Evolutionary conservation across 2,797 vertebrate species (phyloP).

Genomic region (Gadopsis bispinosus): DNA sequence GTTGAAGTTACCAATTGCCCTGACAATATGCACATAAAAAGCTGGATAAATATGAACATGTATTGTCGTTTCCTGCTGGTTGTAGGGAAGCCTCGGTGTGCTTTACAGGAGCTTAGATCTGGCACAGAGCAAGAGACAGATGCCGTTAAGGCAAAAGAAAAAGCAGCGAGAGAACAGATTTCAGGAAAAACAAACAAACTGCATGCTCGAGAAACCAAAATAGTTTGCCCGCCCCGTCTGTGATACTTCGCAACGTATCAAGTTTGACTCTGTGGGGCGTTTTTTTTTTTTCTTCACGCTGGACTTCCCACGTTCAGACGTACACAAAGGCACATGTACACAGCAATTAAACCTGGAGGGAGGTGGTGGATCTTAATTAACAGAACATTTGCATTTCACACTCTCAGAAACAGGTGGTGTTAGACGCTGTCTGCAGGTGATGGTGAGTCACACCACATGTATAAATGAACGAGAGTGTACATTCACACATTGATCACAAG

Average conservation of each 20-base stretch:
- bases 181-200: not conserved
- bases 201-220: not conserved
- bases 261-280: not conserved
- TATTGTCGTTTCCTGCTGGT: not conserved
- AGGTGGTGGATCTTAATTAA: slow-evolving; percentile 41
- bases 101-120: slow-evolving; percentile 15
- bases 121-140: slow-evolving; percentile 36
- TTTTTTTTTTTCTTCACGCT: not conserved
- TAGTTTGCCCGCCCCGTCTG: not conserved
- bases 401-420: slow-evolving; percentile 25
- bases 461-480: not conserved
- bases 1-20: not conserved
- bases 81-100: not conserved
- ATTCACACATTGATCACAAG: not conserved
- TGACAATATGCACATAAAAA: not conserved
- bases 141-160: slow-evolving; percentile 2
- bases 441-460: slow-evolving; percentile 1
- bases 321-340: not conserved
- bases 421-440: not conserved
- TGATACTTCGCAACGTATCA: slow-evolving; percentile 2
- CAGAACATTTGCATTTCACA: slow-evolving; percentile 39
- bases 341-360: not conserved
- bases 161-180: slow-evolving; percentile 25
- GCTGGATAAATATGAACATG: not conserved
- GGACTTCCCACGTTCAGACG: not conserved